A percentile compares a stretch with the other conserved stretches of the same genome.
These are phyloP conservation scores for Chelonus formosanus DNA, from an alignment of 2,888 invertebrate genomes.

Conservation along the genomic window DNA sequence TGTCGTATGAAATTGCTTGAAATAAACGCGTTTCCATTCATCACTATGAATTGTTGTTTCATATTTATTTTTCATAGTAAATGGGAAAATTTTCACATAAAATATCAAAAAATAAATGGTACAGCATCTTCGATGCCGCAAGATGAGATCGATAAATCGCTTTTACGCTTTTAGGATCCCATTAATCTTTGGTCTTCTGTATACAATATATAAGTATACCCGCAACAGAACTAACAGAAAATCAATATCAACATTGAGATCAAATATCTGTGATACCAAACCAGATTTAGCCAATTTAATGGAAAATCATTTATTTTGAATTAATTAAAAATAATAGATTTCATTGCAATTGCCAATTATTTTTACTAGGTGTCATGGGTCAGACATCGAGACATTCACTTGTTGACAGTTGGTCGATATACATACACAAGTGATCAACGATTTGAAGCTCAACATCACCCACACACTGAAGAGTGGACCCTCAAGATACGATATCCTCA, in stretches of 20 bases:
- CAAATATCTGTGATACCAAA: neutral
- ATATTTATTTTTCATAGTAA: slow-evolving; percentile 21
- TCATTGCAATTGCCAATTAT: neutral
- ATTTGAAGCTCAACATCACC: slow-evolving; percentile 86
- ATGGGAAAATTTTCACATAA: slow-evolving; percentile 10
- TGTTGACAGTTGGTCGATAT: slow-evolving; percentile 78
- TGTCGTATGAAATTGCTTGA: slow-evolving; percentile 25
- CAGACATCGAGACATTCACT: slow-evolving; percentile 78
- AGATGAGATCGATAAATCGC: slow-evolving; percentile 41
- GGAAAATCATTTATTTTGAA: neutral
- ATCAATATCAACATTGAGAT: neutral
- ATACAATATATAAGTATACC: slow-evolving; percentile 19
- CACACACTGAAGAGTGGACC: slow-evolving; percentile 89
- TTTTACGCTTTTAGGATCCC: slow-evolving; percentile 37
- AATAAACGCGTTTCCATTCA: slow-evolving; percentile 28
- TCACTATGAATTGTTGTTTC: slow-evolving; percentile 26
- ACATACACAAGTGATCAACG: slow-evolving; percentile 86
- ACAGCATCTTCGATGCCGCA: slow-evolving; percentile 17
- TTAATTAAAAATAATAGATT: slow-evolving; percentile 5
- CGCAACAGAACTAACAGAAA: neutral
- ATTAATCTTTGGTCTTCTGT: slow-evolving; percentile 37
- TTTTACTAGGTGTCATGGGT: slow-evolving; percentile 78
- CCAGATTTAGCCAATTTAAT: no score
- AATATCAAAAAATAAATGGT: slow-evolving; percentile 9
- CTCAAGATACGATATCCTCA: slow-evolving; percentile 80